Percentiles rank a stretch among this genome's conserved stretches.
phyloP scores from a whole-genome alignment of 1,140 invertebrate genomes.

The Drosophila nebulosa region DNA sequence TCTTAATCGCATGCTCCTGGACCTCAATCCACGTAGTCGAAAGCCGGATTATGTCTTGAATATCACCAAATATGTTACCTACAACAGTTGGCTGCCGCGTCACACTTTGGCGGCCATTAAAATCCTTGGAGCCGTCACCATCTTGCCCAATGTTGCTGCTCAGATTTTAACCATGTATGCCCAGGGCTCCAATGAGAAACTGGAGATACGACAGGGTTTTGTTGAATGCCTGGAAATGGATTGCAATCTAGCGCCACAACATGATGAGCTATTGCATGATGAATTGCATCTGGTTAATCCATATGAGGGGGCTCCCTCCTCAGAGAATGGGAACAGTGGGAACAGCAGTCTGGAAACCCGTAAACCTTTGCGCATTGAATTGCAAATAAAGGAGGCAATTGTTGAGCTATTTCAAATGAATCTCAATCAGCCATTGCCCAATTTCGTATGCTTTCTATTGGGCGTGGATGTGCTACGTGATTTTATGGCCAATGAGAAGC shows the following conservation, averaged over 20 bases:
- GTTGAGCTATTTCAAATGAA: conserved; percentile 89
- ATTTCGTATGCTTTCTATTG: conserved; percentile 93
- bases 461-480: conserved; percentile 90
- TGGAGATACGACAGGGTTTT: conserved; percentile 89
- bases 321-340: not conserved
- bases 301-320: not conserved
- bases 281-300: not conserved
- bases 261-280: conserved; percentile 24
- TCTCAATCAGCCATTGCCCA: conserved; percentile 88
- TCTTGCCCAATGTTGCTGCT: conserved; percentile 85
- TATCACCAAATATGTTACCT: conserved; percentile 89
- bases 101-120: conserved; percentile 88
- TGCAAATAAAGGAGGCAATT: conserved; percentile 86
- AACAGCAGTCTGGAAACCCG: conserved; percentile 24
- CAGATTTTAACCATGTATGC: conserved; percentile 88
- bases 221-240: conserved; percentile 93
- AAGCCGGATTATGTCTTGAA: conserved; percentile 91
- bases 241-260: conserved; percentile 55
- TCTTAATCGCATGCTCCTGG: conserved; percentile 90
- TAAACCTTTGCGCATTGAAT: conserved; percentile 61
- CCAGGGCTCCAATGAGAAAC: conserved; percentile 82
- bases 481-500: conserved; percentile 83
- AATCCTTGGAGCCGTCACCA: conserved; percentile 86
- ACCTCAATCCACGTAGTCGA: conserved; percentile 88
- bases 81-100: conserved; percentile 86